Conservation (phyloP, 64 coral and sea anemone genomes). For the Pocillopora damicornis region DNA sequence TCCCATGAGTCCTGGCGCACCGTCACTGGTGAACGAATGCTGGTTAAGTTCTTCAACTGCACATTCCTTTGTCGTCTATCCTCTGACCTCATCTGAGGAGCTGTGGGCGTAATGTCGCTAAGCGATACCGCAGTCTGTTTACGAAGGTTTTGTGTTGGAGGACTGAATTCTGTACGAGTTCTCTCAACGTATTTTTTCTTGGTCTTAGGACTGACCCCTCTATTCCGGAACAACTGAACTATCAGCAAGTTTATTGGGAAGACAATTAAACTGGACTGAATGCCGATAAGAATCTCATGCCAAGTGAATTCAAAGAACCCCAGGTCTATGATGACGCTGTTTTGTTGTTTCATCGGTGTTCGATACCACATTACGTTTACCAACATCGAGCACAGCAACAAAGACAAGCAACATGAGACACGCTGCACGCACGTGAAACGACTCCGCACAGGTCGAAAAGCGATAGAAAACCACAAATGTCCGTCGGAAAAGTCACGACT, state of each 20-base stretch:
- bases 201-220: conserved; percentile 50
- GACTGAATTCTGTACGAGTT: conserved; percentile 9
- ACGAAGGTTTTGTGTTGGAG: neutral
- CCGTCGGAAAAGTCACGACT: conserved; percentile 84
- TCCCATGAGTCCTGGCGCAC: conserved; percentile 24
- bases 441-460: conserved; percentile 85
- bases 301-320: conserved; percentile 79
- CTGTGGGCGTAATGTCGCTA: conserved; percentile 11
- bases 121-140: neutral
- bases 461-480: conserved; percentile 98
- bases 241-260: conserved; percentile 95
- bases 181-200: conserved; percentile 54
- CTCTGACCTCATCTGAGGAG: neutral
- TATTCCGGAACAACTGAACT: conserved; percentile 83
- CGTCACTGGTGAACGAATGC: neutral
- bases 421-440: conserved; percentile 86
- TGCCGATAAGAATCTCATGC: conserved; percentile 81
- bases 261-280: conserved; percentile 93
- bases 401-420: conserved; percentile 79
- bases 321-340: conserved; percentile 66
- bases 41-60: conserved; percentile 13
- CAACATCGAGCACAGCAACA: conserved; percentile 88
- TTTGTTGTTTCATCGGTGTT: conserved; percentile 45
- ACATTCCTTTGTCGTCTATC: neutral
- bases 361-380: conserved; percentile 87